phyloP scores from a whole-genome alignment of 2,797 vertebrate species.

The Enteromius treurensis region DNA sequence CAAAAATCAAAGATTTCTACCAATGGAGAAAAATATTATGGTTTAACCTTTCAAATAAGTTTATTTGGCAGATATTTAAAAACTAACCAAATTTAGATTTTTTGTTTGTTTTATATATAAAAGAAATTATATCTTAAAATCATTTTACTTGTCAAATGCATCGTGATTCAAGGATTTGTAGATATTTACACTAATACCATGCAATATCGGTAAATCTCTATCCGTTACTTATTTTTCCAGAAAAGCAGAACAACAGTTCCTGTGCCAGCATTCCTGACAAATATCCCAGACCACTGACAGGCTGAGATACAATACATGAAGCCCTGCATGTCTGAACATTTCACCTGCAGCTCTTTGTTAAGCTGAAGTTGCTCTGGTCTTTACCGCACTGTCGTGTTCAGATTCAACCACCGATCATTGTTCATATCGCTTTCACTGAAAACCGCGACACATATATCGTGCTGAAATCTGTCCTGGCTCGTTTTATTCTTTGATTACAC shows the following conservation, averaged over 20 bases:
- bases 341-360: slow-evolving; percentile 22
- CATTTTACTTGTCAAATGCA: too few species aligned
- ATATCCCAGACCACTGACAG: slow-evolving; percentile 2
- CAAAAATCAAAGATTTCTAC: too few species aligned
- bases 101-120: too few species aligned
- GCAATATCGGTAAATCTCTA: background rate
- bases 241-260: background rate
- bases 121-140: too few species aligned
- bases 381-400: slow-evolving; percentile 3
- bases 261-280: background rate
- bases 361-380: slow-evolving; percentile 25
- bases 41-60: background rate
- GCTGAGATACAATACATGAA: background rate
- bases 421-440: background rate
- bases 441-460: background rate
- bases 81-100: too few species aligned
- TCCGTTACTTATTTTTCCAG: background rate
- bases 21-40: too few species aligned
- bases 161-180: too few species aligned
- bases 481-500: background rate
- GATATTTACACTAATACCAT: too few species aligned
- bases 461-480: background rate
- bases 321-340: slow-evolving; percentile 17
- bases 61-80: background rate
- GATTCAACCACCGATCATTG: background rate